Base-by-base conservation (phyloP, 2,113 vertebrate species). In the Percina caprodes region DNA sequence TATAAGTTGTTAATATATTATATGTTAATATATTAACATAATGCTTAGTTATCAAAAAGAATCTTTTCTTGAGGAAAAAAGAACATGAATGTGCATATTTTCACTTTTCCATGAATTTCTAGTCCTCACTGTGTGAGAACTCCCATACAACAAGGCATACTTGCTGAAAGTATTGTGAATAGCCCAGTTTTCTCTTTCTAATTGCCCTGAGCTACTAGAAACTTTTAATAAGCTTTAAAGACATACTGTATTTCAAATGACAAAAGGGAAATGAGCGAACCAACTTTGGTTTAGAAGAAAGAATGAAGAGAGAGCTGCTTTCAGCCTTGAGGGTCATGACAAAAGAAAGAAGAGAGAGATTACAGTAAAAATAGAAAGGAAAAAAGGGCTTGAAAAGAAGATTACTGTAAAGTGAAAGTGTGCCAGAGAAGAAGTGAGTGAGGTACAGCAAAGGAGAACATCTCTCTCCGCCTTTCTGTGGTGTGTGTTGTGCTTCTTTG, bases 311-410 rank as follows among this genome's bases (percentile, higher is more conserved):
- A 46, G 48, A 74, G 69, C 56, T 0, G 16, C 70, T 78, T 82
- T 56, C 59, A 88, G 75, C 67, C 82, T 78, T 54, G 39, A 80
- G 87, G 76, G 80, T 85, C 84, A 68, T 45, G 76, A 83, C 81
- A 90, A 83, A 83, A 60, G 68, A 75, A 42, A 61, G 66, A 80
- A 61, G 51, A 59, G 65, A 83, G 52, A 61, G 80, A 88, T 91
- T 90, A 86, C 62, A 65, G 80, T 70, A 65, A 83, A 88, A 86
- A 88, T 71, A 83, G 79, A 88, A 87, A 62, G 33, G 21, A 63
- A 74, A 39, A n/a, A 59, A 45, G 60, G 70, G 63, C 56, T 46
- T 79, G 46, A 84, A 66, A 67, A 70, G 74, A 59, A 84, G 82
- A 85, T 90, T 87, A 86, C 23, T 79, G 71, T 63, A 58, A 59